Evolutionary conservation across 2,888 invertebrate species (phyloP).

Genomic region (Hemaris fuciformis): DNA sequence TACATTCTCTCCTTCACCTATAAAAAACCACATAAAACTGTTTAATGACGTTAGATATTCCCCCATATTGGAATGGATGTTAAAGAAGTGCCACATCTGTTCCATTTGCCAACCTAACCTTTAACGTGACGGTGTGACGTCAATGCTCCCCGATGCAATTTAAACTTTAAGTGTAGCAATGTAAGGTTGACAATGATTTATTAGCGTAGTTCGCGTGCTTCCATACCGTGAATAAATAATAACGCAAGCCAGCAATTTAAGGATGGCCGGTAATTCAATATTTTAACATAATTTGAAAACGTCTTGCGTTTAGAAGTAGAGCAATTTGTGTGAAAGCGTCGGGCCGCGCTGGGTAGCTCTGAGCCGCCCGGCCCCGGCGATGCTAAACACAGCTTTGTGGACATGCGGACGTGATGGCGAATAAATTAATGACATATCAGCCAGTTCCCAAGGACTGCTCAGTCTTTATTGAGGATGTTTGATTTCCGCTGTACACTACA

Average conservation of each 20-base stretch:
- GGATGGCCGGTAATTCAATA: constrained; percentile 13
- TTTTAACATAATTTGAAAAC: constrained; percentile 7
- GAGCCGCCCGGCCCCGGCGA: too few species aligned
- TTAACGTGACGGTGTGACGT: neutral
- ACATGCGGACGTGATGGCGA: neutral
- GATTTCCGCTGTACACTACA: neutral
- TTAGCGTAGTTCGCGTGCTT: neutral
- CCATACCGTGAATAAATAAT: constrained; percentile 18
- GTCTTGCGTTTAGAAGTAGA: neutral
- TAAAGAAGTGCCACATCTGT: constrained; percentile 8
- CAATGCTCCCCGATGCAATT: neutral
- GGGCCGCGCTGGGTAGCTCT: neutral
- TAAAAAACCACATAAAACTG: constrained; percentile 6
- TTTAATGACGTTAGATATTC: constrained; percentile 6
- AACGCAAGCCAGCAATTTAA: constrained; percentile 14
- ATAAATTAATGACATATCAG: neutral
- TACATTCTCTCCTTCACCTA: neutral
- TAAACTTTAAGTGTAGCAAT: neutral
- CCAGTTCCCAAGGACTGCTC: too few species aligned
- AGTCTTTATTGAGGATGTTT: neutral
- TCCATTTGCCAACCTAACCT: constrained; percentile 4
- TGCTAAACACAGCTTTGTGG: neutral
- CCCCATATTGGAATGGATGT: neutral
- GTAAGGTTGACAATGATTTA: neutral
- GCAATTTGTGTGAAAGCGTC: constrained; percentile 4